Evolutionary conservation across 37 sponge, comb jelly and placozoan species (phyloP).

Genomic region (Chondrosia reniformis): DNA sequence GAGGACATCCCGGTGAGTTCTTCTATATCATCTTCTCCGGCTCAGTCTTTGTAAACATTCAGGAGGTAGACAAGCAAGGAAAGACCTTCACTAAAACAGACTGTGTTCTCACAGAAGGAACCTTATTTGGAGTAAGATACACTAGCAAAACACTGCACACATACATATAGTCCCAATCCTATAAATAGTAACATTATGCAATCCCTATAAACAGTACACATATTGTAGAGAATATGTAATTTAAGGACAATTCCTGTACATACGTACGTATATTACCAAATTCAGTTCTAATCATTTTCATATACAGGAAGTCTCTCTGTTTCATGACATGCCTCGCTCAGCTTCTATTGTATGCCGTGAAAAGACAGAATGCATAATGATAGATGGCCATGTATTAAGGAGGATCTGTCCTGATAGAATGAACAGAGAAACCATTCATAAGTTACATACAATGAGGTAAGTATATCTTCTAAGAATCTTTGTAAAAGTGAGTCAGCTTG

Average conservation of each 20-base stretch:
- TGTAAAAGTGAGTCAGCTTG: not conserved
- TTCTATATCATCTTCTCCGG: slow-evolving; percentile 54
- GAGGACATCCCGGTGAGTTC: slow-evolving; percentile 31
- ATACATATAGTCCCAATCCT: too few species aligned
- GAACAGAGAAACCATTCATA: slow-evolving; percentile 15
- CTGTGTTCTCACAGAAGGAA: slow-evolving; percentile 20
- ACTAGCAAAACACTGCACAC: not conserved
- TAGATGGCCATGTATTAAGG: slow-evolving; percentile 13
- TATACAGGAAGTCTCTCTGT: slow-evolving; percentile 42
- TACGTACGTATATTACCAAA: too few species aligned
- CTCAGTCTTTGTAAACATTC: slow-evolving; percentile 53
- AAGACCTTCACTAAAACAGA: slow-evolving; percentile 14
- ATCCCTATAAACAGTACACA: too few species aligned
- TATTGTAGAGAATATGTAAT: too few species aligned
- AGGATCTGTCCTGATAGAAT: slow-evolving; percentile 34
- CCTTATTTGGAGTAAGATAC: slow-evolving; percentile 48
- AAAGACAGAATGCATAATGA: slow-evolving; percentile 31
- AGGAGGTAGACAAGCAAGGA: slow-evolving; percentile 27
- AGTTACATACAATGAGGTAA: slow-evolving; percentile 34
- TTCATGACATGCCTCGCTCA: slow-evolving; percentile 32
- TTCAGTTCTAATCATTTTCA: too few species aligned
- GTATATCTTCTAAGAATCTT: not conserved
- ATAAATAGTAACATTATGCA: too few species aligned
- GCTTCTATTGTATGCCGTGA: slow-evolving; percentile 43
- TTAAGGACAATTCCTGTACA: too few species aligned